Conservation (phyloP, 2,113 vertebrate species). For the Festucalex cinctus region DNA sequence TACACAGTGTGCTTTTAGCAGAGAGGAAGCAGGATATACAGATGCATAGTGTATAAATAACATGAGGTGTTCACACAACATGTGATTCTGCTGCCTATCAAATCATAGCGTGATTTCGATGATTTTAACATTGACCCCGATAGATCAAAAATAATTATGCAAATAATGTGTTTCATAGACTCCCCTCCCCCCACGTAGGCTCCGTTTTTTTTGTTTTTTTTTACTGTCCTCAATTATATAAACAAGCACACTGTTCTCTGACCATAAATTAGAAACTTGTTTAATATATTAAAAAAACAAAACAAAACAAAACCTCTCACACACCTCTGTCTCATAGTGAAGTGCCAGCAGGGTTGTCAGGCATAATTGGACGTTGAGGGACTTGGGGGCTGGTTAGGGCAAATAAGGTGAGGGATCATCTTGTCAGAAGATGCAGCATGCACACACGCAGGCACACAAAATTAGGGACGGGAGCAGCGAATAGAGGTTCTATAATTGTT, state of each 20-base stretch:
- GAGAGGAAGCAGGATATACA: conserved; percentile 14
- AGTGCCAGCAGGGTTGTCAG: conserved; percentile 17
- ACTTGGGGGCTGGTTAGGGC: conserved; percentile 12
- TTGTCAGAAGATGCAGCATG: conserved; percentile 19
- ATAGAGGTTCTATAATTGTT: conserved; percentile 3
- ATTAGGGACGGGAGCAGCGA: neutral
- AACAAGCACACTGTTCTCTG: conserved; percentile 19
- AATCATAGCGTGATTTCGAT: conserved; percentile 48
- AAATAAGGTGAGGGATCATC: conserved; percentile 34
- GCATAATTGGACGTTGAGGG: conserved; percentile 41
- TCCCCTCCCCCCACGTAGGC: too few species aligned
- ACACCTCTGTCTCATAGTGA: too few species aligned
- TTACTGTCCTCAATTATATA: conserved; percentile 19
- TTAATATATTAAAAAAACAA: too few species aligned
- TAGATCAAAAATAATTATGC: conserved; percentile 73
- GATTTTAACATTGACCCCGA: conserved; percentile 65
- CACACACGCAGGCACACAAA: neutral
- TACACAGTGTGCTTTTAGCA: neutral
- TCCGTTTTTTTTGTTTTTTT: too few species aligned
- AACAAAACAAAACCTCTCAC: neutral
- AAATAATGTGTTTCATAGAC: too few species aligned
- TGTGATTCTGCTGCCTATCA: conserved; percentile 35
- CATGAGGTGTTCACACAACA: neutral
- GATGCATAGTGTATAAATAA: conserved; percentile 25
- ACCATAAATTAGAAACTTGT: conserved; percentile 16